Base-by-base conservation (phyloP, 2,113 vertebrate species). In the Chlorocebus sabaeus region DNA sequence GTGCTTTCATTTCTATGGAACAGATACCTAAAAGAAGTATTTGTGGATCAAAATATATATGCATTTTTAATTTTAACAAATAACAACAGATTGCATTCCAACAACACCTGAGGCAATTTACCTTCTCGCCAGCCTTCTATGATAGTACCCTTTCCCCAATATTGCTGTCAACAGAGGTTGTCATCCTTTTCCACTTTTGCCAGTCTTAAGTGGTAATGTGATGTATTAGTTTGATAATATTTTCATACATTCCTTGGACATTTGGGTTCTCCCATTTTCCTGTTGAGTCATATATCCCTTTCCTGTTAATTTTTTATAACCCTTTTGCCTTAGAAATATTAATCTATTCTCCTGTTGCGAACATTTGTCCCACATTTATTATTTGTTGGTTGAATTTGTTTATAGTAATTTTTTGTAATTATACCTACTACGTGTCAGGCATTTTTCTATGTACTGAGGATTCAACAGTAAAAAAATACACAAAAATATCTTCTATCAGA, bases 311-410 rank as follows among this genome's bases (percentile, higher is more conserved):
- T 96, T 93, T 81, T 85, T 27, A 48, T 30, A 75, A 32, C 1
- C 23, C 7, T 43, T 95, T 79, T 72, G 30, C 16, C 20, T 93
- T 89, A 86, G 57, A 95, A 89, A 85, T 89, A 73, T n/a, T 86
- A 93, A 55, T 8, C 1, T 78, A 22, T 85, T 92, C 61, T 83
- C 35, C 64, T 87, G 48, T 76, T 82, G 43, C 10, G 88, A 90
- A 90, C 76, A 88, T 95, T 82, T 93, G 23, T 97, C 50, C 32
- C 38, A 67, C 27, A 32, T 86, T 48, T 87, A 25, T 84, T 61
- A 90, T 50, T 90, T 90, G 30, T 57, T 85, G 22, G 6, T 50
- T 78, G 88, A 87, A 9, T 67, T 91, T 76, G 27, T 16, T 95
- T 93, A 38, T 40, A 73, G 4, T 35, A 72, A 45, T 87, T 90